Evolutionary conservation across 64 coral and sea anemone species (phyloP).

Genomic region (Montipora capricornis): DNA sequence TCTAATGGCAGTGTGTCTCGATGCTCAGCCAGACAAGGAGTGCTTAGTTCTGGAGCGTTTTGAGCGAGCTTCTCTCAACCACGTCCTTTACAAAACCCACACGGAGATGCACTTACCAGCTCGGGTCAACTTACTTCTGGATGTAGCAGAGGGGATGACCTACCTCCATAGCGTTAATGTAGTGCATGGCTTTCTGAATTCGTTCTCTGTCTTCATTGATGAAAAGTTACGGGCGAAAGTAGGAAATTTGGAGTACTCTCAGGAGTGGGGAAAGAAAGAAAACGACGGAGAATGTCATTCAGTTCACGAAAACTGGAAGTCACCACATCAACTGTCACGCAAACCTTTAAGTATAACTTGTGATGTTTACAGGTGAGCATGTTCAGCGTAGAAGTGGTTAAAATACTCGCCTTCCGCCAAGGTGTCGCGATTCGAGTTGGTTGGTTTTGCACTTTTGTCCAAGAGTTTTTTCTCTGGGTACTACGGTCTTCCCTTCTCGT

Average conservation of each 20-base stretch:
- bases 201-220: slow-evolving; percentile 70
- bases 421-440: too few species aligned
- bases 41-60: slow-evolving; percentile 76
- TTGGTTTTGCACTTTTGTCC: too few species aligned
- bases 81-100: slow-evolving; percentile 69
- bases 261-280: slow-evolving; percentile 32
- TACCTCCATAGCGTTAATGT: slow-evolving; percentile 68
- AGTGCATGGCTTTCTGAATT: slow-evolving; percentile 85
- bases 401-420: too few species aligned
- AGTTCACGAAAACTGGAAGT: slow-evolving; percentile 81
- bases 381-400: too few species aligned
- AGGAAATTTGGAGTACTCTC: slow-evolving; percentile 70
- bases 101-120: slow-evolving; percentile 42
- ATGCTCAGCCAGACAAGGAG: slow-evolving; percentile 1
- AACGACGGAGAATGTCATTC: background rate
- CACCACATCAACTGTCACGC: slow-evolving; percentile 60
- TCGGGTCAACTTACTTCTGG: slow-evolving; percentile 37
- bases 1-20: slow-evolving; percentile 72
- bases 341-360: slow-evolving; percentile 36
- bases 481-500: too few species aligned
- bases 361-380: slow-evolving; percentile 79
- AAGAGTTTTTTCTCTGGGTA: too few species aligned
- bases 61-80: slow-evolving; percentile 66
- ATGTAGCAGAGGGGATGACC: slow-evolving; percentile 77
- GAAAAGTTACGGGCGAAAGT: slow-evolving; percentile 77